Base-by-base conservation (phyloP, 2,797 vertebrate species). In the Coregonus ussuriensis region DNA sequence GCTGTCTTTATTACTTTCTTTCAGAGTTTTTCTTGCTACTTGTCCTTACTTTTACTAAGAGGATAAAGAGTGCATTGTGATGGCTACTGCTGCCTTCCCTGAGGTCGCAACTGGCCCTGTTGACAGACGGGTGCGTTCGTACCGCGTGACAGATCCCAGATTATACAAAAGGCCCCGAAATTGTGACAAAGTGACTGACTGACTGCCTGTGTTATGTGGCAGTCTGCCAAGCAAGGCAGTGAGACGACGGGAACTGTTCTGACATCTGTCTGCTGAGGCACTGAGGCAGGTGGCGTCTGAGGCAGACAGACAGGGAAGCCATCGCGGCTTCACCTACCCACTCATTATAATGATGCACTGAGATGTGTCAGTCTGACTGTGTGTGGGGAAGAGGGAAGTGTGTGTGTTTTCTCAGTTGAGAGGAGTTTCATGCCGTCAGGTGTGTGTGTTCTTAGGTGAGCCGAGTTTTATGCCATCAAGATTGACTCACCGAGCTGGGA, bases 81-180 rank as follows among this genome's bases (percentile, higher is more conserved):
- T 75, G 79, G 76, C 83, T 88, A 69, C 52, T 79, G 79, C 82
- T 80, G 84, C 74, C 76, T 82, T 78, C 75, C 82, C 80, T 69
- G 63, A 75, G 73, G 29, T 5, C 3, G 63, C 29, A 3, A 66
- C 29, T 66, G 29, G 62, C 1, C 16, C 79, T 78, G 85, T 76
- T 69, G 67, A 78, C 83, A 82, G 83, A 81, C 71, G 69, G 74
- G 68, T 79, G 79, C 77, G 82, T 80, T 85, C 78, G 83, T 74
- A 76, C 70, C 47, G 74, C 79, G 75, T 79, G 84, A 86, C 85
- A 68, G 29, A 83, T 81, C 90, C 89, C 79, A 82, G 88, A 90
- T 88, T 84, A 85, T 87, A 82, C 80, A 67, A 3, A 3, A 6
- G 85, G 41, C 9, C 41, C 41, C 41, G 9, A 83, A 86, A 52